Evolutionary conservation across 2,113 vertebrate species (phyloP), one percentile per base, ranked within the genome.

Genomic region (Tragulus kanchil): DNA sequence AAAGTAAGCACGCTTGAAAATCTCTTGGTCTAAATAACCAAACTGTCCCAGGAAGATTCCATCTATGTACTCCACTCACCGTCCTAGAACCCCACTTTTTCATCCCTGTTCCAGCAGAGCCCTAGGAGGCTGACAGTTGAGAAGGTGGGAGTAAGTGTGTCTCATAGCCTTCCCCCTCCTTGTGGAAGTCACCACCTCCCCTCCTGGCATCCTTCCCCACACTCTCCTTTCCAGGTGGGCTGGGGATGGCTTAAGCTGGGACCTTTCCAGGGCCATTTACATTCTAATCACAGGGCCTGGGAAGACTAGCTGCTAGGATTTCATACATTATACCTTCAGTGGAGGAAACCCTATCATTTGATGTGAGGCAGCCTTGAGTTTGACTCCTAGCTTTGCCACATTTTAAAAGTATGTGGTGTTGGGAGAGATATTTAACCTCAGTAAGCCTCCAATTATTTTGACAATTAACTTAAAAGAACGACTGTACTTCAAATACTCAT

Each of bases 51-150:
- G 61, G 52, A 73, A 58, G n/a, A 6, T 31, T 52, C 67, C 45
- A 17, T 13, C 31, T 17, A 2, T 3, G 9, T 4, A n/a, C 8
- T 54, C 23, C 19, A 6, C 5, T 36, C 61, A 9, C 1, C 4
- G 28, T 17, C 21, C 26, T 19, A 0, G 17, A n/a, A 48, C 13
- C 56, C 67, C 25, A 14, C 48, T 48, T 83, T 26, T 58, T 14
- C 28, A 0, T 0, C 73, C 5, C 15, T 26, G 6, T 50, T 56
- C 13, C 78, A 56, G 23, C 0, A 1, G 19, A 58, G 62, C 48
- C 19, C 19, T 45, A 8, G 48, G 42, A 67, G n/a, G 48, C 58
- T 36, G 6, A 36, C 36, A 36, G 31, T 6, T 36, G 81, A 16
- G 23, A 85, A 81, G 56, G 8, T 71, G 81, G n/a, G 59, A 83